These are phyloP conservation scores for Panagrolaimus sp. DNA, from an alignment of 1,140 invertebrate species.

Conservation along the genomic window DNA sequence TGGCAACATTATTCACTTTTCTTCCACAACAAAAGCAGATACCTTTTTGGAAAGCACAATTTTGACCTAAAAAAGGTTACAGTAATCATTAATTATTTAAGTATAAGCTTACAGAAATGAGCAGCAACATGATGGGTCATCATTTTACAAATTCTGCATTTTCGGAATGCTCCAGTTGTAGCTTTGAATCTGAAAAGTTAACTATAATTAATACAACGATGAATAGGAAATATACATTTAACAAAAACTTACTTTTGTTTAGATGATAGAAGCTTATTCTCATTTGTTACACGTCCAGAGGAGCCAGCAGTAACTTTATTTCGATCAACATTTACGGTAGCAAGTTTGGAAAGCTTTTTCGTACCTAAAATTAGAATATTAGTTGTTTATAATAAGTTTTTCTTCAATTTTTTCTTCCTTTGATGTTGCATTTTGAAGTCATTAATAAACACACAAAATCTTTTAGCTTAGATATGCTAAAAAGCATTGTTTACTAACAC, in stretches of 20 bases:
- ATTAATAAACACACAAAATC: too few species aligned
- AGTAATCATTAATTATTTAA: constrained; percentile 14
- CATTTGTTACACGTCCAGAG: constrained; percentile 29
- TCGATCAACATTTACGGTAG: constrained; percentile 26
- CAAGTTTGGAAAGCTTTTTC: constrained; percentile 32
- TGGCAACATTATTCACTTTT: constrained; percentile 24
- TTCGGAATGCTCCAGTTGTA: constrained; percentile 33
- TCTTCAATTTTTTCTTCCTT: too few species aligned
- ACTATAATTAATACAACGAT: neutral
- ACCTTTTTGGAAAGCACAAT: constrained; percentile 40
- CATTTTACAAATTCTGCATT: constrained; percentile 41
- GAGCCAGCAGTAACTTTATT: neutral
- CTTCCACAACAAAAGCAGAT: constrained; percentile 42
- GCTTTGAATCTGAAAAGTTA: constrained; percentile 36
- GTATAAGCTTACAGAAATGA: constrained; percentile 36
- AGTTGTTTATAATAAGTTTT: too few species aligned
- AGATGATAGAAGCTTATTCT: constrained; percentile 37
- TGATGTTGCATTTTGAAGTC: too few species aligned
- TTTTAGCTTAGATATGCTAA: too few species aligned
- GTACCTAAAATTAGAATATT: constrained; percentile 26
- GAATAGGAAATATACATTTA: constrained; percentile 11
- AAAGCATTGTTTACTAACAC: too few species aligned
- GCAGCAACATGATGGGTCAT: constrained; percentile 36
- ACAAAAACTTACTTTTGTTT: constrained; percentile 31
- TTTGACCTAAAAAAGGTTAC: neutral